Evolutionary conservation across 2,113 vertebrate genomes (phyloP).

Genomic region (Lanius collurio): DNA sequence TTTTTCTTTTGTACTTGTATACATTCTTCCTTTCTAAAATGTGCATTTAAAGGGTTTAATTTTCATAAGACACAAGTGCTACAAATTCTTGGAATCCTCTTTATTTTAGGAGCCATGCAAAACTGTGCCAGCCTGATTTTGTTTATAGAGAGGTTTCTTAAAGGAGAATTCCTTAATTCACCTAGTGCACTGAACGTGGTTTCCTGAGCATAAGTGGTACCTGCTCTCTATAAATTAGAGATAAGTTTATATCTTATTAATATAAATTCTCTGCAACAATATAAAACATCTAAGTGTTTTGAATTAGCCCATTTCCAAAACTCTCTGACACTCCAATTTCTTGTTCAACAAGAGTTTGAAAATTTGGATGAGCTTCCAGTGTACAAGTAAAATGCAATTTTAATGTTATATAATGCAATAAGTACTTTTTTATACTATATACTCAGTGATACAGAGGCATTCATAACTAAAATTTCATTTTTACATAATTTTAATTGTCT

Average conservation of each 20-base stretch:
- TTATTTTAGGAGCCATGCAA: not conserved
- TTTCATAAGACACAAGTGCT: not conserved
- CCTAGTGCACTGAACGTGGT: rapidly evolving
- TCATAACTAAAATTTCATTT: not conserved
- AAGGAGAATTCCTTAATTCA: not conserved
- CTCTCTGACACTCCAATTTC: not conserved
- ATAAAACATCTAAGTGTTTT: not conserved
- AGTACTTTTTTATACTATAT: not conserved
- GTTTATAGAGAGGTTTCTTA: not conserved
- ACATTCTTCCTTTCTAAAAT: not conserved
- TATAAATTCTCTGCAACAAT: not conserved
- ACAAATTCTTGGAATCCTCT: not conserved
- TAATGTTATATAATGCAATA: not conserved
- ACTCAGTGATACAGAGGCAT: not conserved
- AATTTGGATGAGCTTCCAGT: not conserved
- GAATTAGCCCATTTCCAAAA: not conserved
- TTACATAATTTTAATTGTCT: not conserved
- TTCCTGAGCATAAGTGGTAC: not conserved
- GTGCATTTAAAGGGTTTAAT: not conserved
- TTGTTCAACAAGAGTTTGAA: not conserved
- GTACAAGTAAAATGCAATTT: not conserved
- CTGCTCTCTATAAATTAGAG: not conserved
- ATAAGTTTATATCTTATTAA: too few relatives aligned
- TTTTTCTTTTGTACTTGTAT: not conserved
- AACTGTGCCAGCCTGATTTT: not conserved